Evolutionary conservation across 2,888 invertebrate species (phyloP), one percentile per base, ranked within the genome.

Genomic region (Drosophila seclusa): DNA sequence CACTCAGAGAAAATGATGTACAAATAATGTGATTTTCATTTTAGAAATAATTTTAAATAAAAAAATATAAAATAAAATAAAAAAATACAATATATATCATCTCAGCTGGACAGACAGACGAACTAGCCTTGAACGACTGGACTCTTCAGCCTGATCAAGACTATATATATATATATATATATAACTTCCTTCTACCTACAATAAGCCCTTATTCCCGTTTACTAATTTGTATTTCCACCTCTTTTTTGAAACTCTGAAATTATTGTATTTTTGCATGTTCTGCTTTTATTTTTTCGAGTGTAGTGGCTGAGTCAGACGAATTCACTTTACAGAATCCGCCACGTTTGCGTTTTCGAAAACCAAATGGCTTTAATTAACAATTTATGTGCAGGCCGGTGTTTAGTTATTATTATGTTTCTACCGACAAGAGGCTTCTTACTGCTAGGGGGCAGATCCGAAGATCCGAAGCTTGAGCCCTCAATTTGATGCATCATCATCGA

Each of bases 331-430:
- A 36, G 61, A 31, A 36, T 24, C 27, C 57, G 68, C 32, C 63
- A 79, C 60, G 77, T 71, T 71, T 54, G 31, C 42, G 40, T 62
- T 57, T 40, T n/a, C 49, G 32, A 38, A 31, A 68, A 29, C 16
- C 74, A 73, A 90, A 87, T 70, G 70, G 73, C 89, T 80, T 90
- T 90, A 90, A 85, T 83, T 90, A 86, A 77, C 89, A 83, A 78
- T 90, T 86, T 75, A 69, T 83, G 80, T 76, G 73, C 80, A 67
- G 61, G 32, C 21, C 18, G 78, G 53, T 70, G 69, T 83, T 80
- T 74, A 66, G 78, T 72, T 65, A 68, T 76, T 78, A 70, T 68
- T 61, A 60, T 58, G 52, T 34, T 42, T 10, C 27, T 42, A 36
- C 38, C 53, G 45, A 29, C 45, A 45, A 54, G 54, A 21, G 13